Evolutionary conservation across 2,113 vertebrate species (phyloP).

Genomic region (Lagenorhynchus albirostris): DNA sequence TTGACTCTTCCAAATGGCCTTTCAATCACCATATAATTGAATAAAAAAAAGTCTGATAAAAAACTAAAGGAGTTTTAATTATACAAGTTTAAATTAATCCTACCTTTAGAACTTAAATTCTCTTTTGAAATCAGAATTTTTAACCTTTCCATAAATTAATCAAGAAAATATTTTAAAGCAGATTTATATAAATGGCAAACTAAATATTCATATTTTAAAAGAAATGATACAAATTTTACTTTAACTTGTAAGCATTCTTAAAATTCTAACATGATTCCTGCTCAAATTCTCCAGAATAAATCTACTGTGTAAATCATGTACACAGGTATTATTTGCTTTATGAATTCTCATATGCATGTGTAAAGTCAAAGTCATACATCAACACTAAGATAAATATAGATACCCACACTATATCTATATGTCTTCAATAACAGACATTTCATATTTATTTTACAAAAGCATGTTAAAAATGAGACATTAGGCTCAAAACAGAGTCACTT

Average conservation of each 20-base stretch:
- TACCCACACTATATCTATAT: neutral
- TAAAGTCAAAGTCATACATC: neutral
- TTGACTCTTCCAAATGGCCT: neutral
- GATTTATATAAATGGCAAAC: neutral
- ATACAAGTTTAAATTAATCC: neutral
- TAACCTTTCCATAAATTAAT: neutral
- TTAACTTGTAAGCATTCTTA: neutral
- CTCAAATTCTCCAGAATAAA: neutral
- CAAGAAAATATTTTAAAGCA: neutral
- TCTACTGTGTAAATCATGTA: neutral
- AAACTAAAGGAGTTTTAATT: neutral
- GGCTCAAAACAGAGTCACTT: neutral
- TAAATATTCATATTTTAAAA: neutral
- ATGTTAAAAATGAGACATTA: neutral
- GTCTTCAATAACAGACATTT: neutral
- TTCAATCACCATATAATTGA: neutral
- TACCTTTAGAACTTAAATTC: neutral
- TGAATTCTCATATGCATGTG: neutral
- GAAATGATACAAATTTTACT: neutral
- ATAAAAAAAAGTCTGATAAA: neutral
- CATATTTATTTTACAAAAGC: neutral
- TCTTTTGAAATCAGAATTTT: slow-evolving; percentile 1
- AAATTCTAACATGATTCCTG: neutral
- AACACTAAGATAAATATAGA: neutral
- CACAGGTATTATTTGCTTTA: neutral